Evolutionary conservation across 2,888 invertebrate genomes (phyloP).

Genomic region (Thumatha senex): DNA sequence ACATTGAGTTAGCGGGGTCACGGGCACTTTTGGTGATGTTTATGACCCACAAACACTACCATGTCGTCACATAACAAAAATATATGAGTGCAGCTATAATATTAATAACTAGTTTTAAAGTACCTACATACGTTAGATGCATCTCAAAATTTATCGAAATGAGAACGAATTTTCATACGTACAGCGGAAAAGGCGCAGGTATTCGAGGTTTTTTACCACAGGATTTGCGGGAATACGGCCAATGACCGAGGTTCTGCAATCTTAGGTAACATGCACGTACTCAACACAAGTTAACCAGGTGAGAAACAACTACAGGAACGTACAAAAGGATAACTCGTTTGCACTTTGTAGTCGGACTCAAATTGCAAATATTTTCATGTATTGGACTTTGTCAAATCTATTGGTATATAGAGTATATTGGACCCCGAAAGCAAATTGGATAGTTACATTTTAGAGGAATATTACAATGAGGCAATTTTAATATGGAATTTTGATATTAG

Average conservation of each 20-base stretch:
- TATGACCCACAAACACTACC: constrained; percentile 7
- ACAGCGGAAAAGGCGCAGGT: constrained; percentile 29
- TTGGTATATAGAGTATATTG: no score
- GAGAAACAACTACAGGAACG: constrained; percentile 67
- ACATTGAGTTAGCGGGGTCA: no score
- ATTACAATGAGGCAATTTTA: no score
- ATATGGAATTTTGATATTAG: no score
- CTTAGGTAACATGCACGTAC: constrained; percentile 69
- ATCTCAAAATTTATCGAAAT: constrained; percentile 28
- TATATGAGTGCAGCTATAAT: background rate
- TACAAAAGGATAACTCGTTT: constrained; percentile 62
- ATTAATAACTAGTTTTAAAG: constrained; percentile 6
- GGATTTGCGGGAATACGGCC: constrained; percentile 60
- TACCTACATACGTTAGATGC: background rate
- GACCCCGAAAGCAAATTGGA: no score
- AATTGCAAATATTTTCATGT: constrained; percentile 16
- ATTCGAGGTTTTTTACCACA: constrained; percentile 44
- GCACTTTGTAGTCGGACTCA: constrained; percentile 20
- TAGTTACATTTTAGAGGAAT: no score
- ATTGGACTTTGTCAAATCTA: no score
- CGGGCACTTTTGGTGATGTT: no score
- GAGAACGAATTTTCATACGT: constrained; percentile 16
- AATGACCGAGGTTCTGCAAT: constrained; percentile 77
- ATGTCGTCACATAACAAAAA: constrained; percentile 6
- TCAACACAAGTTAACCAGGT: constrained; percentile 68